Evolutionary conservation across 1,140 invertebrate genomes (phyloP).

Genomic region (Yoshiicerus persimilis): DNA sequence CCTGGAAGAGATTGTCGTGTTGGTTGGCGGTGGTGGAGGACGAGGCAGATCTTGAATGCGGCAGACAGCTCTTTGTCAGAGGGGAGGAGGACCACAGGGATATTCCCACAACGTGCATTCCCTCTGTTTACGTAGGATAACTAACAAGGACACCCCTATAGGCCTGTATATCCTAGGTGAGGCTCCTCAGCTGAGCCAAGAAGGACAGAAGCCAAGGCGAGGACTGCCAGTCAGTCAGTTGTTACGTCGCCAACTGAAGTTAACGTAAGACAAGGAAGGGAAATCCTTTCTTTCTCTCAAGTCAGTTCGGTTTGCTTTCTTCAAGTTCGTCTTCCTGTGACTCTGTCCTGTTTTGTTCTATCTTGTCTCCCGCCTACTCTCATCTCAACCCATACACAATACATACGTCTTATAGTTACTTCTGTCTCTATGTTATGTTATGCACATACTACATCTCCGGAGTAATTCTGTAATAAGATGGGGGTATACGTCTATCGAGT

Average conservation of each 20-base stretch:
- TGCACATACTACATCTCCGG: too few relatives aligned
- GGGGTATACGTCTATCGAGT: too few relatives aligned
- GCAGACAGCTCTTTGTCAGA: constrained; percentile 1
- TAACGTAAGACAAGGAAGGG: background rate
- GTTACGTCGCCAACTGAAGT: background rate
- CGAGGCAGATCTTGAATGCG: background rate
- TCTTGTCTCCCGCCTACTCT: background rate
- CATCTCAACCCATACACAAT: background rate
- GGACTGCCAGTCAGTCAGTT: background rate
- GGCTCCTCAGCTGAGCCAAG: too few relatives aligned
- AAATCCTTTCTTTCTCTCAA: background rate
- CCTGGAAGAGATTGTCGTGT: constrained; percentile 31
- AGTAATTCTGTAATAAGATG: too few relatives aligned
- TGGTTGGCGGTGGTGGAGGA: background rate
- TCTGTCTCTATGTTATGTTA: too few relatives aligned
- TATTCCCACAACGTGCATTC: background rate
- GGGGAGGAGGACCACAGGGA: background rate
- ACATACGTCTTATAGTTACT: too few relatives aligned
- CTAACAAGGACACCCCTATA: background rate
- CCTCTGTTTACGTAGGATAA: background rate
- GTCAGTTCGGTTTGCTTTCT: background rate
- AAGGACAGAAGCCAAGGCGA: background rate
- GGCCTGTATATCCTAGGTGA: too few relatives aligned
- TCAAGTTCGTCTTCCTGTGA: background rate
- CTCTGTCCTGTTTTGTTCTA: background rate